Base-by-base conservation (phyloP, 2,797 vertebrate genomes). In the Phylloscopus collybita region DNA sequence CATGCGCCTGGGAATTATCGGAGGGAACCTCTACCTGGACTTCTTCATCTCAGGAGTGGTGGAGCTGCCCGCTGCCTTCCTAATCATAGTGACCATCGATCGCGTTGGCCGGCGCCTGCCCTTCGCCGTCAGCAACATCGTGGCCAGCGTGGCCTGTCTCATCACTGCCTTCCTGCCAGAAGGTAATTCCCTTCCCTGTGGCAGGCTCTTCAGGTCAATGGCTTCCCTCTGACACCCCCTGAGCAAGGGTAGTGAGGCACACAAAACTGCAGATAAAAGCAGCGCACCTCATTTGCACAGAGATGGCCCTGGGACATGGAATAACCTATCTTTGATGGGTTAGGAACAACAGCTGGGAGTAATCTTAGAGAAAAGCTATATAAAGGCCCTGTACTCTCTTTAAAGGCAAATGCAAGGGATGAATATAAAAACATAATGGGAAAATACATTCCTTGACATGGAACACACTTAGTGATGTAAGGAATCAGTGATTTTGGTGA, bases 11-110 rank as follows among this genome's bases (percentile, higher is more conserved):
- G 99, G 99, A 5, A 98, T 99, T 27, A 78, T 98, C 0, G 98
- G 98, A 72, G 99, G 99, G 97, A 99, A 99, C 44, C 96, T 99
- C 80, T 99, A 99, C 94, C 30, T 99, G 2, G 98, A 99, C 92
- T 99, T 99, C 96, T 98, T 99, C 86, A 98, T 99, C 97, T 98
- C 99, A 0, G 98, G 97, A 51, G 96, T 98, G 12, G 98, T 99
- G 95, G 99, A 99, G 94, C 98, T 99, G 76, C 99, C 99, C 0
- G 98, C 98, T 0, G 99, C 99, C 51, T 91, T 99, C 56, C 93
- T 99, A 54, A 99, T 99, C 93, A 95, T 99, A 78, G 91, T 99
- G 74, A 99, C 98, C 47, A 99, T 99, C 10, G 99, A 99, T 40
- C 98, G 98, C 5, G 32, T 99, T 1, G 99, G 99, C 15, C 97